Evolutionary conservation across 2,888 invertebrate species (phyloP).

Genomic region (Junonia oenone): DNA sequence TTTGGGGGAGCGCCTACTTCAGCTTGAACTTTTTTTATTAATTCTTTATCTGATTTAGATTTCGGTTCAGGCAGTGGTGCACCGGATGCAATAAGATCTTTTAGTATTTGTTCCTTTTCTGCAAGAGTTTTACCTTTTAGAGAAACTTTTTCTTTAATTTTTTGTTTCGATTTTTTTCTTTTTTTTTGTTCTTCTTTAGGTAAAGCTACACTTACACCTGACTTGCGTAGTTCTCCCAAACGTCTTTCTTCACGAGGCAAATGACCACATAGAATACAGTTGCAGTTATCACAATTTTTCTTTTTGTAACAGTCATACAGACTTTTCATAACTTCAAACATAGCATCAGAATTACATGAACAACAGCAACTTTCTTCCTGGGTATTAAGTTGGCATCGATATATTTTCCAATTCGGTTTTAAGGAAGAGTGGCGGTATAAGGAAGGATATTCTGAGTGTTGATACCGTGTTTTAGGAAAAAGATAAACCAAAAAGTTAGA

Average conservation of each 20-base stretch:
- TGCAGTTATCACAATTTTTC: conserved; percentile 56
- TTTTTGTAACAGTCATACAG: conserved; percentile 63
- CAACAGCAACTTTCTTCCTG: conserved; percentile 51
- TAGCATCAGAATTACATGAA: conserved; percentile 60
- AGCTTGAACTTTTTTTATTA: conserved; percentile 27
- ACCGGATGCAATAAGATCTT: conserved; percentile 25
- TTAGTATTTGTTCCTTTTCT: conserved; percentile 37
- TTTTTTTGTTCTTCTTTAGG: conserved; percentile 27
- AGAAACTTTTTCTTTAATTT: conserved; percentile 5
- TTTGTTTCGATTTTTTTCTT: conserved; percentile 13
- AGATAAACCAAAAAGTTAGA: conserved; percentile 1
- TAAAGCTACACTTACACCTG: conserved; percentile 10
- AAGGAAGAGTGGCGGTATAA: background rate
- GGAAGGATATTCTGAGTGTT: background rate
- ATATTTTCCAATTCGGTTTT: conserved; percentile 30
- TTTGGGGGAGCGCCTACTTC: conserved; percentile 31
- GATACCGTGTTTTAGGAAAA: background rate
- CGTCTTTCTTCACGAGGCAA: conserved; percentile 37
- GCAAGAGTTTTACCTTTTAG: conserved; percentile 35
- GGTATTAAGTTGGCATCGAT: conserved; percentile 45
- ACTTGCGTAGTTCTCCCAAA: conserved; percentile 35
- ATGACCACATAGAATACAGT: conserved; percentile 57
- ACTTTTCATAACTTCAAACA: conserved; percentile 67
- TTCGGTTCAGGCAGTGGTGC: conserved; percentile 30
- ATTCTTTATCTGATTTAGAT: conserved; percentile 32